phyloP scores from a whole-genome alignment of 2,113 vertebrate species.

The Hippopotamus amphibius region DNA sequence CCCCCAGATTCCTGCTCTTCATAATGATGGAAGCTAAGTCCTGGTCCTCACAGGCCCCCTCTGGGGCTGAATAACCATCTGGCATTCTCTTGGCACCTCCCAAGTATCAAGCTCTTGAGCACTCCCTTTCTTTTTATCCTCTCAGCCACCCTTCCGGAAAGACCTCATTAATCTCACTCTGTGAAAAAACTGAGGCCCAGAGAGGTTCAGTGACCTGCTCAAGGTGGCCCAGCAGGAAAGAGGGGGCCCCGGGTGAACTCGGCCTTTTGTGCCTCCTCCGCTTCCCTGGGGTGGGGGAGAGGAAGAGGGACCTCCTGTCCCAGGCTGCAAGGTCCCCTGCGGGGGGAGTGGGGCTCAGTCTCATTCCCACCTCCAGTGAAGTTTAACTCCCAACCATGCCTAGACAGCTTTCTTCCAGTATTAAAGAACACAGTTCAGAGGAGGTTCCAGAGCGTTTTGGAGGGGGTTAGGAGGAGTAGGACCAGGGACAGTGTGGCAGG shows the following conservation, averaged over 20 bases:
- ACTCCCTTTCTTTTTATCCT: too few relatives aligned
- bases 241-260: neutral
- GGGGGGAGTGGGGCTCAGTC: neutral
- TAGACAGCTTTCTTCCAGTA: neutral
- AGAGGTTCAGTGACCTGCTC: conserved; percentile 38
- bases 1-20: neutral
- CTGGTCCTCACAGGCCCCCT: neutral
- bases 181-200: neutral
- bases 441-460: neutral
- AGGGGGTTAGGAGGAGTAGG: neutral
- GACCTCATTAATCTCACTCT: neutral
- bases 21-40: neutral
- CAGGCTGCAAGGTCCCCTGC: neutral
- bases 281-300: neutral
- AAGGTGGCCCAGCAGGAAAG: neutral
- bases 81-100: neutral
- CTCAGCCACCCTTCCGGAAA: neutral
- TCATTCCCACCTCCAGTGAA: neutral
- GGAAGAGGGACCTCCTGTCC: too few relatives aligned
- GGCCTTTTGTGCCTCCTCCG: neutral
- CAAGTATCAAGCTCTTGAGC: neutral
- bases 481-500: neutral
- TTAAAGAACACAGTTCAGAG: neutral
- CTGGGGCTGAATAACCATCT: neutral
- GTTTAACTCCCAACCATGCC: neutral